phyloP scores from a whole-genome alignment of 2,113 vertebrate species.

The Myocastor coypus region DNA sequence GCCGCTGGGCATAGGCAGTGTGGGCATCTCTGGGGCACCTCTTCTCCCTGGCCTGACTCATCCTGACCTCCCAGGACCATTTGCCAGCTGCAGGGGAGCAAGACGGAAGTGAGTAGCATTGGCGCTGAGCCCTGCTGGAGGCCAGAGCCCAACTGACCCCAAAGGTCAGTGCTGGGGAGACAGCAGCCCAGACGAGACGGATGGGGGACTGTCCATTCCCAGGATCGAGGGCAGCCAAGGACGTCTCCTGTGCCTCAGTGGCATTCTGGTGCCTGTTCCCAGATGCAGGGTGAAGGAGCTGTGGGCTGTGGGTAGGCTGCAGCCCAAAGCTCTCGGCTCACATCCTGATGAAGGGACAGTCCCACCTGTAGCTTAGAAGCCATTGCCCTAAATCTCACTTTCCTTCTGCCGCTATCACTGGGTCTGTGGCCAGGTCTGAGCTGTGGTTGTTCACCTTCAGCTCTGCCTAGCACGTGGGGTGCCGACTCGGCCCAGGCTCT shows the following conservation, averaged over 20 bases:
- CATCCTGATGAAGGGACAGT: neutral
- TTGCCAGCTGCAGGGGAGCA: neutral
- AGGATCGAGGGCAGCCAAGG: too few relatives aligned
- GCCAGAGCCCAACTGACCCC: too few relatives aligned
- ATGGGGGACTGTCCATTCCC: neutral
- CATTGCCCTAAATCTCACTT: too few relatives aligned
- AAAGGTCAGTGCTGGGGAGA: neutral
- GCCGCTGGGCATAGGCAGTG: rapidly evolving
- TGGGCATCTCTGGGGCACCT: neutral
- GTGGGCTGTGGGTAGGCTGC: neutral
- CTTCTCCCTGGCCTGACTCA: neutral
- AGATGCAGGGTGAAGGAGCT: neutral
- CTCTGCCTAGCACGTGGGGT: rapidly evolving
- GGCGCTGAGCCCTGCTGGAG: neutral
- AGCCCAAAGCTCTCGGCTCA: neutral
- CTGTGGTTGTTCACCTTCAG: neutral
- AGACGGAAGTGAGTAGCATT: neutral
- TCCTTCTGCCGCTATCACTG: neutral
- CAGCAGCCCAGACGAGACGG: neutral
- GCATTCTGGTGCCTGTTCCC: neutral
- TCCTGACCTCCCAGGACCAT: neutral
- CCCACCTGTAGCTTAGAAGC: neutral
- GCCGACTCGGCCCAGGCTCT: rapidly evolving
- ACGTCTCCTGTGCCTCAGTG: neutral
- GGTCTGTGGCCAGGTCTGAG: neutral